Conservation (phyloP, 2,797 vertebrate species). For the Cirrhinus mrigala region DNA sequence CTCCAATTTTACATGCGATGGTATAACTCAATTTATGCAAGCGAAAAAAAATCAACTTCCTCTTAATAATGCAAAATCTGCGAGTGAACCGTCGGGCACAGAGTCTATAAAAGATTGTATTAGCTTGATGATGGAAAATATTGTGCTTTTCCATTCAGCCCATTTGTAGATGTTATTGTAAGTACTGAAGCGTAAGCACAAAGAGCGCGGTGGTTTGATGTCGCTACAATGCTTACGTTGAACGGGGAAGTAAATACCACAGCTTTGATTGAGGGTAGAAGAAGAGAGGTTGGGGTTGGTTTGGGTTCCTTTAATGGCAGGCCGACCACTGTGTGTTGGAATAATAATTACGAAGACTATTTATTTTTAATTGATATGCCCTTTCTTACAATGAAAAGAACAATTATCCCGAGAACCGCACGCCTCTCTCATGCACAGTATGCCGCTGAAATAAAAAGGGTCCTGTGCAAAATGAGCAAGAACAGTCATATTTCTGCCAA, state of each 20-base stretch:
- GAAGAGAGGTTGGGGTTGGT: constrained; percentile 56
- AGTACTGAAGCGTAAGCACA: constrained; percentile 70
- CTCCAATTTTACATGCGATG: constrained; percentile 27
- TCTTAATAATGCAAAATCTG: constrained; percentile 51
- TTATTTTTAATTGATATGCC: constrained; percentile 86
- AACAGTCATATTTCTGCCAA: constrained; percentile 69
- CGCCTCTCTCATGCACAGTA: constrained; percentile 80
- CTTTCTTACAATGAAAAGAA: constrained; percentile 86
- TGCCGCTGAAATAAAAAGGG: constrained; percentile 80
- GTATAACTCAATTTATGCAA: constrained; percentile 33
- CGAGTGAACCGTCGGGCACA: constrained; percentile 46
- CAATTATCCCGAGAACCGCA: constrained; percentile 81
- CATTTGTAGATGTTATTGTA: constrained; percentile 54
- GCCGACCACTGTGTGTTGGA: constrained; percentile 79
- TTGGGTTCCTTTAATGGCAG: constrained; percentile 71
- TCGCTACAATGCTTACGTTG: constrained; percentile 69
- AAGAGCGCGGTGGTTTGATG: constrained; percentile 66
- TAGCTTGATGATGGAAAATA: constrained; percentile 66
- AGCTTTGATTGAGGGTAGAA: constrained; percentile 61
- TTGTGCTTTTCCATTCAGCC: constrained; percentile 61
- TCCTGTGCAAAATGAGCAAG: constrained; percentile 79
- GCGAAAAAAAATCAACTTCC: constrained; percentile 49
- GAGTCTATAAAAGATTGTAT: constrained; percentile 65
- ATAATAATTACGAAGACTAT: constrained; percentile 84
- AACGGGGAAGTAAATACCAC: constrained; percentile 70